Conservation (phyloP, 2,888 invertebrate species). For the Volucella zonaria region DNA sequence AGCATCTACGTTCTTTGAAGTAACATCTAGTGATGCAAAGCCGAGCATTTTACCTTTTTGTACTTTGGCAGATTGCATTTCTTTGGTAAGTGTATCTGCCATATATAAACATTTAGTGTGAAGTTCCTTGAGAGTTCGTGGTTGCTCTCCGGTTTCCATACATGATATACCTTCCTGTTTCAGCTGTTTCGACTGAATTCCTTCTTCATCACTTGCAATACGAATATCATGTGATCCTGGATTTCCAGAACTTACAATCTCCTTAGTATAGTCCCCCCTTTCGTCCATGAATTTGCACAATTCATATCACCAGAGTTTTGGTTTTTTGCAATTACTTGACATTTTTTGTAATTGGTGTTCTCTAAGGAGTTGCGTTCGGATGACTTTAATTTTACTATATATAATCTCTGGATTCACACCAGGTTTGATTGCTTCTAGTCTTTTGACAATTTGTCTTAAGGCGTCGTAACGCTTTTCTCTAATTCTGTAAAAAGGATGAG, state of each 20-base stretch:
- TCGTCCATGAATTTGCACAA: background rate
- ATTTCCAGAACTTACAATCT: background rate
- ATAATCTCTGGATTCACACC: conserved; percentile 2
- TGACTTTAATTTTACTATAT: background rate
- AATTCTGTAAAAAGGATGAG: conserved; percentile 1
- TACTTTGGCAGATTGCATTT: too few species aligned
- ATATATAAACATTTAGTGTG: too few species aligned
- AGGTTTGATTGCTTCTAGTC: background rate
- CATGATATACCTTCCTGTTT: too few species aligned
- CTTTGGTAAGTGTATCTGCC: too few species aligned
- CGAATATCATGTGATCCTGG: too few species aligned
- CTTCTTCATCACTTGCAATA: too few species aligned
- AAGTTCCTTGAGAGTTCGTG: too few species aligned
- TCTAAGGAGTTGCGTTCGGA: background rate
- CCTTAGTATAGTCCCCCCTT: background rate
- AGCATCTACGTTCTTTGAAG: too few species aligned
- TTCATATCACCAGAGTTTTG: conserved; percentile 23
- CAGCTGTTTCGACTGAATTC: too few species aligned
- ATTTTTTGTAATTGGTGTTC: background rate
- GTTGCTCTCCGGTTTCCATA: too few species aligned
- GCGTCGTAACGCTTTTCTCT: background rate
- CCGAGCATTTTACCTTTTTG: too few species aligned
- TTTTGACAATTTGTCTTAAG: background rate
- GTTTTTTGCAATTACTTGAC: background rate
- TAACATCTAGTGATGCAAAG: too few species aligned